Base-by-base conservation (phyloP, 2,797 vertebrate species). In the Neomorphus geoffroyi region DNA sequence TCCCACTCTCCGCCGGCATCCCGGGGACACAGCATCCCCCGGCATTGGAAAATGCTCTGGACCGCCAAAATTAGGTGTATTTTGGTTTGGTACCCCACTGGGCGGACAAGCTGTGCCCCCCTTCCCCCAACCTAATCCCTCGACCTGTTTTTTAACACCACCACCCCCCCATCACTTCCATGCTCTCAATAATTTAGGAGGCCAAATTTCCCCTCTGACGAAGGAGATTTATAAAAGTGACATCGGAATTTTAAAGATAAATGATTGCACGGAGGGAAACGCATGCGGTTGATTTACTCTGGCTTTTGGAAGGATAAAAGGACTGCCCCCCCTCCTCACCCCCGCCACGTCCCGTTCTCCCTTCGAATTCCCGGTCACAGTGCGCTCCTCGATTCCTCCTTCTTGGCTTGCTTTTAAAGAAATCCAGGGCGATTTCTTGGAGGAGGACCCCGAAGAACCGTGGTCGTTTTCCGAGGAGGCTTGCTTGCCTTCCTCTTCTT, bases 201-300 rank as follows among this genome's bases (percentile, higher is more conserved):
- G 89, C n/a, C 77, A 3, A 23, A 89, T 84, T 95, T 84, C 78
- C 91, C 62, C 79, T 75, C 75, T 6, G 90, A 37, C 75, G 62
- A 80, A 50, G 67, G 88, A 92, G 91, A 88, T 85, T 93, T 95
- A 80, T 54, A 85, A 83, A 72, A 93, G 21, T 92, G 94, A 96
- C 95, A 95, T 95, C 41, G 92, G 95, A 93, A 96, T 94, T 95
- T 90, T 92, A 88, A 95, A 88, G 94, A 96, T 95, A 93, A 95
- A 94, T 90, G 92, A 92, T 95, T 14, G 88, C 79, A 12, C 54
- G 33, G 75, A 80, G 62, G 37, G 26, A 53, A 94, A 91, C 21
- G 74, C 82, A 45, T 69, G 86, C 37, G 26, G 54, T 70, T 93
- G 90, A 93, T 93, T 95, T 95, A 77, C 45, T 53, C 11, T 24